These are phyloP conservation scores for Trematomus bernacchii DNA, from an alignment of 2,797 vertebrate genomes.

Conservation along the genomic window DNA sequence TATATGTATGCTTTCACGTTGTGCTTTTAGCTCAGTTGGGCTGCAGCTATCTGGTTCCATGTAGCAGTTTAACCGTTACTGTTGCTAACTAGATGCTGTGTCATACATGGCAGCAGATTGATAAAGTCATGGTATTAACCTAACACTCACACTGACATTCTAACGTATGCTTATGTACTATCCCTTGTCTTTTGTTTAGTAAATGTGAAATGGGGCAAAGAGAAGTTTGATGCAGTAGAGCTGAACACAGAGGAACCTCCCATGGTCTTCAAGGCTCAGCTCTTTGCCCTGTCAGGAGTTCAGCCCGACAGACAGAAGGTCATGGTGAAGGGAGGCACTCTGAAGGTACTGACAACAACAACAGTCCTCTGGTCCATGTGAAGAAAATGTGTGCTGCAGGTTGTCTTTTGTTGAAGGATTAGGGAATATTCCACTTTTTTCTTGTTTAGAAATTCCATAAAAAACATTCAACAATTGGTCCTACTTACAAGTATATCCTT, in stretches of 20 bases:
- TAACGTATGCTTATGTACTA: neutral
- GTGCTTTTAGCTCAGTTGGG: conserved; percentile 10
- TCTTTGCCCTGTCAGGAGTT: conserved; percentile 97
- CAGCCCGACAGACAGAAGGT: conserved; percentile 99
- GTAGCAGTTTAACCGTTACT: neutral
- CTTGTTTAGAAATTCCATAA: neutral
- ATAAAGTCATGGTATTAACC: neutral
- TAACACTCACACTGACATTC: no score
- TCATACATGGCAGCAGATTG: conserved; percentile 55
- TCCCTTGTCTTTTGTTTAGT: conserved; percentile 79
- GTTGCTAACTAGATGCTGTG: conserved; percentile 59
- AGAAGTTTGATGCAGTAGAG: conserved; percentile 97
- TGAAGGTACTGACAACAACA: conserved; percentile 88
- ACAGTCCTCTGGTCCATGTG: neutral
- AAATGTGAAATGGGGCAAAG: conserved; percentile 99
- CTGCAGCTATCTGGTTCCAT: conserved; percentile 2
- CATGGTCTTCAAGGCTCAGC: conserved; percentile 99
- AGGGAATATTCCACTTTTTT: neutral
- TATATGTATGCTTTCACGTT: conserved; percentile 11
- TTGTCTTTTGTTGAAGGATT: neutral
- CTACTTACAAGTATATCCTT: neutral
- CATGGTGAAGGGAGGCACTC: conserved; percentile 98
- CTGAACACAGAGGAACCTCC: conserved; percentile 98
- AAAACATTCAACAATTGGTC: neutral
- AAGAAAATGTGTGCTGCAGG: neutral